Percentiles rank a stretch among this genome's conserved stretches.
Evolutionary conservation across 2,113 vertebrate species (phyloP).

Genomic region (Crotalus tigris): DNA sequence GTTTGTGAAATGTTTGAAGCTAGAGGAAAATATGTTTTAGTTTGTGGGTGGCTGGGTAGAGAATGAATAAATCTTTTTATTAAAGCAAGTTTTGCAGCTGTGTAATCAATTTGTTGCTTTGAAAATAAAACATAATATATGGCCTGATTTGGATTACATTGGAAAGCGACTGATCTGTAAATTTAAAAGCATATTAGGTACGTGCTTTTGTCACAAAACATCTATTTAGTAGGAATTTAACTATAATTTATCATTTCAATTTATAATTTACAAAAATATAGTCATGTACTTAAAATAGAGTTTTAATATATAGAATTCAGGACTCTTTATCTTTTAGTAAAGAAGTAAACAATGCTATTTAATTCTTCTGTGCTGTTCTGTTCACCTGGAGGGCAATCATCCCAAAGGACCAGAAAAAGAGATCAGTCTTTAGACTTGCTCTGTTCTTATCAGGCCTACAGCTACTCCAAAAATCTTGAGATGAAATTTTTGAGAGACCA

Average conservation of each 20-base stretch:
- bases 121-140: not conserved
- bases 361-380: not conserved
- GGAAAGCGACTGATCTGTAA: not conserved
- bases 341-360: not conserved
- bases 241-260: not conserved
- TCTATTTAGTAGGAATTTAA: not conserved
- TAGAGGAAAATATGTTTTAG: not conserved
- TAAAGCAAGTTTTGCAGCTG: not conserved
- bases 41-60: not conserved
- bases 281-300: not conserved
- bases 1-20: not conserved
- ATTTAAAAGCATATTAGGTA: not conserved
- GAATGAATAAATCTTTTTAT: not conserved
- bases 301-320: not conserved
- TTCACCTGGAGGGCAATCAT: not conserved
- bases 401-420: not conserved
- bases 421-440: not conserved
- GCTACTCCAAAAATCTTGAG: not conserved
- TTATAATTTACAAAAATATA: not conserved
- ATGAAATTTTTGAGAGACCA: not conserved
- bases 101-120: not conserved
- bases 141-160: not conserved
- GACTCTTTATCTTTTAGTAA: not conserved
- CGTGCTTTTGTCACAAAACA: not conserved
- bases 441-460: not conserved